These are phyloP conservation scores for Drosophila mimica DNA, from an alignment of 2,888 invertebrate species.

Conservation along the genomic window DNA sequence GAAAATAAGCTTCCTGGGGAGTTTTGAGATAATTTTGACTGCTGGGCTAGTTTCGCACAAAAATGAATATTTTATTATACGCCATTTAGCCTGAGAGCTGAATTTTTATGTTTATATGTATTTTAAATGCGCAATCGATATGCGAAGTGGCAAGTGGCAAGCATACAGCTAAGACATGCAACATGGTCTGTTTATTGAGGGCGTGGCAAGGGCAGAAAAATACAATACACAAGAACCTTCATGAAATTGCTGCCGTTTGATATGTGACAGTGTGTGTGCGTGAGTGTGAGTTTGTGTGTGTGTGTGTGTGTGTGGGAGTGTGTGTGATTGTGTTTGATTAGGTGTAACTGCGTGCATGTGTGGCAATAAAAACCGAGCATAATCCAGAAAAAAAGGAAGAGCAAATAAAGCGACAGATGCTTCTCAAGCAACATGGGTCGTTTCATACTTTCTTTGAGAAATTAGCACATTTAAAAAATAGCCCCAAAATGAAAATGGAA, in stretches of 20 bases:
- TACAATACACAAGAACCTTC: slow-evolving; percentile 17
- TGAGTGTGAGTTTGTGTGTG: too few species aligned
- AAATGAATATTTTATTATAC: slow-evolving; percentile 53
- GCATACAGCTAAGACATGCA: slow-evolving; percentile 5
- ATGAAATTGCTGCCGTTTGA: slow-evolving; percentile 32
- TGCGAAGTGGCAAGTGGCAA: slow-evolving; percentile 1
- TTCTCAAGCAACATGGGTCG: slow-evolving; percentile 29
- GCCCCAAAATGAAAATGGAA: neutral
- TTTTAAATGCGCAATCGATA: slow-evolving; percentile 70
- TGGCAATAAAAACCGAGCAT: slow-evolving; percentile 48
- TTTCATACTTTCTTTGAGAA: neutral
- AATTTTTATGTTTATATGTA: slow-evolving; percentile 56
- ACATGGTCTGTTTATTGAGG: slow-evolving; percentile 19
- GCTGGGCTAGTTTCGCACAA: slow-evolving; percentile 19
- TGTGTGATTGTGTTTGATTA: slow-evolving; percentile 22
- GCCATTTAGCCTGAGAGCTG: slow-evolving; percentile 44
- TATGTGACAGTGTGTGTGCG: slow-evolving; percentile 34
- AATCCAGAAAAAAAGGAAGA: slow-evolving; percentile 22
- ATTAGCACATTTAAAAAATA: neutral
- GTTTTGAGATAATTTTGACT: neutral
- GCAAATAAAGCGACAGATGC: slow-evolving; percentile 29
- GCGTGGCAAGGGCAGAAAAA: slow-evolving; percentile 17
- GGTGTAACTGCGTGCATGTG: slow-evolving; percentile 28
- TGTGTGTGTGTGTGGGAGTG: slow-evolving; percentile 10
- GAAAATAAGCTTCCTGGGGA: slow-evolving; percentile 22